Evolutionary conservation across 2,888 invertebrate genomes (phyloP).

Genomic region (Polymixis lichenea): DNA sequence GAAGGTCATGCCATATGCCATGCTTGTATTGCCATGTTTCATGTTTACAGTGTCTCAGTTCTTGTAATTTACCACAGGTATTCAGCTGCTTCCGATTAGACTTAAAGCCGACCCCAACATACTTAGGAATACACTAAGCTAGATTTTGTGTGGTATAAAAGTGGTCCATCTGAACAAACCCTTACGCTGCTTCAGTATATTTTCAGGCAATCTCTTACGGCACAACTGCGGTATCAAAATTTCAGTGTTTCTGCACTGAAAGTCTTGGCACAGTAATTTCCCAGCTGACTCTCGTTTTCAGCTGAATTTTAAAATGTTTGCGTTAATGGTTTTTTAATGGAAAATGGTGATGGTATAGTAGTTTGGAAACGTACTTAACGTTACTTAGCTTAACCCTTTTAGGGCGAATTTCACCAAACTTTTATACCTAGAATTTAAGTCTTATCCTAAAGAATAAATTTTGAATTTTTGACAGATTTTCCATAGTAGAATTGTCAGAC

Average conservation of each 20-base stretch:
- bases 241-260: constrained; percentile 61
- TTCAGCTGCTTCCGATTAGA: not conserved
- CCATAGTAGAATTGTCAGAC: too few relatives aligned
- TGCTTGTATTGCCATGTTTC: too few relatives aligned
- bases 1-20: too few relatives aligned
- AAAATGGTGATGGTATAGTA: not conserved
- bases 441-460: too few relatives aligned
- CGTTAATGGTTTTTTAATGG: constrained; percentile 27
- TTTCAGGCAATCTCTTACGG: constrained; percentile 63
- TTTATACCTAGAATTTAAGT: too few relatives aligned
- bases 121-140: not conserved
- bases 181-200: constrained; percentile 41
- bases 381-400: too few relatives aligned
- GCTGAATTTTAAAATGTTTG: constrained; percentile 44
- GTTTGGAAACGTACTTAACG: not conserved
- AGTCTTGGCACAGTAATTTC: constrained; percentile 61
- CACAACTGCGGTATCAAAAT: constrained; percentile 62
- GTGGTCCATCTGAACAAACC: constrained; percentile 1
- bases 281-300: constrained; percentile 64
- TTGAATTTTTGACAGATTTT: too few relatives aligned
- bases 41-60: too few relatives aligned
- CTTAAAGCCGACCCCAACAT: not conserved
- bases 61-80: not conserved
- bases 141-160: not conserved
- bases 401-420: too few relatives aligned